phyloP scores from a whole-genome alignment of 2,888 invertebrate species.

The Mythimna loreyi region DNA sequence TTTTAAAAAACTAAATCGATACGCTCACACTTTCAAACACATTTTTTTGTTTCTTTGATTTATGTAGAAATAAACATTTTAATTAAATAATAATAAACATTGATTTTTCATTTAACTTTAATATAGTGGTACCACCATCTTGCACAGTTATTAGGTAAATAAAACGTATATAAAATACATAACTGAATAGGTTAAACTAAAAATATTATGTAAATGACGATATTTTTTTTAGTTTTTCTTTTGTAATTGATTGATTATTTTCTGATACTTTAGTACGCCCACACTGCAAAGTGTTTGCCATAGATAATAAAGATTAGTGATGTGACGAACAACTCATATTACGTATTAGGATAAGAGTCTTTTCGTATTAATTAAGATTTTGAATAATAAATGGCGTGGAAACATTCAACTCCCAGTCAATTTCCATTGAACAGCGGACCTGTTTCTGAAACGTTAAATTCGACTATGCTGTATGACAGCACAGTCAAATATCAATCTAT shows the following conservation, averaged over 20 bases:
- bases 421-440: no score
- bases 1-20: constrained; percentile 75
- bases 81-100: constrained; percentile 64
- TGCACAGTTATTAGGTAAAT: constrained; percentile 25
- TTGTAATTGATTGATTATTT: constrained; percentile 63
- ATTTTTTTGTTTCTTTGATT: constrained; percentile 48
- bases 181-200: constrained; percentile 31
- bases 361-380: no score
- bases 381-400: no score
- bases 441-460: no score
- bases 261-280: constrained; percentile 63
- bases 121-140: constrained; percentile 46
- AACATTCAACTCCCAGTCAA: no score
- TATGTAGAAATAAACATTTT: constrained; percentile 54
- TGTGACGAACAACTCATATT: no score
- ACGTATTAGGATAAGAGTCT: no score
- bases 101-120: constrained; percentile 46
- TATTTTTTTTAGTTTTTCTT: constrained; percentile 55
- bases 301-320: constrained; percentile 38
- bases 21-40: constrained; percentile 46
- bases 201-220: constrained; percentile 38
- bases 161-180: constrained; percentile 37
- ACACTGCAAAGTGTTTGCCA: constrained; percentile 64
- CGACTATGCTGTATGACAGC: no score
- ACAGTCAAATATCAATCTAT: no score